Evolutionary conservation across 1,140 invertebrate species (phyloP).

Genomic region (Nasonia longicornis): DNA sequence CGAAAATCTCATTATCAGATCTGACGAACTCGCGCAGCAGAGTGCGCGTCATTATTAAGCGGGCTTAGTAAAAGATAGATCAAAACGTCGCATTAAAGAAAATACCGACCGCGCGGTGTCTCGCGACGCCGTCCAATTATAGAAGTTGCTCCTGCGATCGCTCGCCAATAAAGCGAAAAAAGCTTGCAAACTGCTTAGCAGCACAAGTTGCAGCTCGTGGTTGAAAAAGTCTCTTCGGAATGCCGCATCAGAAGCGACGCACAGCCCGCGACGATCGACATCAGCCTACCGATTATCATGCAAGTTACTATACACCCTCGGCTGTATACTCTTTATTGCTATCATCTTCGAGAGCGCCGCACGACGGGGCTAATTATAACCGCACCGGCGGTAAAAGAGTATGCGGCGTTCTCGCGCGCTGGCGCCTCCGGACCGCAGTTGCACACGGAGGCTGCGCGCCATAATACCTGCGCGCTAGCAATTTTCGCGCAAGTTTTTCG

Average conservation of each 20-base stretch:
- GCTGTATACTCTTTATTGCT: background rate
- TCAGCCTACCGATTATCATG: background rate
- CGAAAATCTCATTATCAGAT: no score
- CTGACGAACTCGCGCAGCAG: no score
- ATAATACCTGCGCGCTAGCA: background rate
- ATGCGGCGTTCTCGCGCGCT: background rate
- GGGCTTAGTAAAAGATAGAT: background rate
- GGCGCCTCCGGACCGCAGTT: background rate
- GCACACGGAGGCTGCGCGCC: background rate
- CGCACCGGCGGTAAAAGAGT: background rate
- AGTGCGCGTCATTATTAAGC: background rate
- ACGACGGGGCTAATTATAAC: slow-evolving; percentile 8
- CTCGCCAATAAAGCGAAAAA: background rate
- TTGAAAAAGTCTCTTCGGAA: background rate
- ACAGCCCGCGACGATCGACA: background rate
- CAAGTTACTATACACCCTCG: background rate
- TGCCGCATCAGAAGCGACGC: background rate
- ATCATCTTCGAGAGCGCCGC: slow-evolving; percentile 5
- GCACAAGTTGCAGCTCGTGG: no score
- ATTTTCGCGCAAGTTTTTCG: background rate
- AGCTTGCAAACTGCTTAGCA: background rate
- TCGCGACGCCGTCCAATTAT: slow-evolving; percentile 2
- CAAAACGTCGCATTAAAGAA: background rate
- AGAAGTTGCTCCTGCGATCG: background rate
- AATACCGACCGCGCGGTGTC: background rate